Evolutionary conservation across 2,113 vertebrate genomes (phyloP).

Genomic region (Tragelaphus strepsiceros): DNA sequence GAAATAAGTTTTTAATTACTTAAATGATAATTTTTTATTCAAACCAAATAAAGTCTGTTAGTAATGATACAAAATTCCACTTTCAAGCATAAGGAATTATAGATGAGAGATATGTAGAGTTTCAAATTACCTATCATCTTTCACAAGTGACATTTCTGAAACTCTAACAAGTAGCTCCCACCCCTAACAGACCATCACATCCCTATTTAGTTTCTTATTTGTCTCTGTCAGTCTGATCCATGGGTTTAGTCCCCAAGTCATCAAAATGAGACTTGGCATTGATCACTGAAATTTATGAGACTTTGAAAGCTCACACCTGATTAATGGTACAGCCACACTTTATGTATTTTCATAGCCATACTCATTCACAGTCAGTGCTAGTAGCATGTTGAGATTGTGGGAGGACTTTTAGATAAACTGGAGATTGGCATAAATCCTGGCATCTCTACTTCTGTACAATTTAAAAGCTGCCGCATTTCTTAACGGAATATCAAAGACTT

Average conservation of each 20-base stretch:
- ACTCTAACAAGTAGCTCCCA: conserved; percentile 35
- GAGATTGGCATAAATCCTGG: conserved; percentile 16
- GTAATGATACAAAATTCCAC: not conserved
- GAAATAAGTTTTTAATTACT: conserved; percentile 19
- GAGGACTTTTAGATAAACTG: conserved; percentile 28
- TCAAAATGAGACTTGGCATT: conserved; percentile 50
- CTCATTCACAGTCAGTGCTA: conserved; percentile 17
- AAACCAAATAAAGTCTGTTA: conserved; percentile 40
- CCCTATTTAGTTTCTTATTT: conserved; percentile 60
- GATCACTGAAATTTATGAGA: conserved; percentile 64
- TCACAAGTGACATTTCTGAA: conserved; percentile 54
- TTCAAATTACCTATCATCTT: conserved; percentile 47
- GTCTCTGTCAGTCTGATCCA: conserved; percentile 68
- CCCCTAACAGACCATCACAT: conserved; percentile 22
- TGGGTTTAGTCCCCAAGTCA: conserved; percentile 40
- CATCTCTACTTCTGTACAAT: not conserved
- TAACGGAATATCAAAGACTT: not conserved
- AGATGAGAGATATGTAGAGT: not conserved
- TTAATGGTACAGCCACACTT: conserved; percentile 46
- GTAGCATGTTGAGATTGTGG: conserved; percentile 12
- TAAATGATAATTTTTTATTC: conserved; percentile 2
- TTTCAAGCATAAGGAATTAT: not conserved
- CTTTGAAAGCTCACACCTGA: conserved; percentile 54
- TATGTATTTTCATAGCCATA: not conserved
- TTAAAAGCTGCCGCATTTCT: not conserved